Conservation (phyloP, 2,888 invertebrate genomes). For the Thera obeliscata region DNA sequence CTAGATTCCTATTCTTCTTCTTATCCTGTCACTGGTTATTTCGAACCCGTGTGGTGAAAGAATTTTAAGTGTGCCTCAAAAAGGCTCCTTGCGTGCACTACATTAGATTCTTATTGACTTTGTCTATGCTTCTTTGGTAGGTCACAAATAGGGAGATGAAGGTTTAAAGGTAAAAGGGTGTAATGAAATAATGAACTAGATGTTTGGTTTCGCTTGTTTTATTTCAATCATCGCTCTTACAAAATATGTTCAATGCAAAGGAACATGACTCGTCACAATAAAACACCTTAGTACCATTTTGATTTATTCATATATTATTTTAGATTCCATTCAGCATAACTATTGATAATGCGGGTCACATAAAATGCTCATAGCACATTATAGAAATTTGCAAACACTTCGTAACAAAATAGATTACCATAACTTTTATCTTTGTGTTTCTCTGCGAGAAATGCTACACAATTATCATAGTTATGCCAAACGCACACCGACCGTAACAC, state of each 20-base stretch:
- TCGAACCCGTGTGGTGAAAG: too few species aligned
- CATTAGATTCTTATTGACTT: background rate
- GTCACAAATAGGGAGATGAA: background rate
- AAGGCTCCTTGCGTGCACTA: too few species aligned
- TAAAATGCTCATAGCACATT: conserved; percentile 85
- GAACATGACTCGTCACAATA: conserved; percentile 85
- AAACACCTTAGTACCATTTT: conserved; percentile 85
- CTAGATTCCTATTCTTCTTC: too few species aligned
- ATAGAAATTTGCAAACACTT: conserved; percentile 85
- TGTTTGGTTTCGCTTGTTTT: conserved; percentile 83
- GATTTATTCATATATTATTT: conserved; percentile 83
- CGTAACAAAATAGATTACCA: conserved; percentile 84
- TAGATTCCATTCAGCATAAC: conserved; percentile 84
- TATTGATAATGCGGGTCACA: conserved; percentile 84
- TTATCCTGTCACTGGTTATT: too few species aligned
- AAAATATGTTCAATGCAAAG: conserved; percentile 86
- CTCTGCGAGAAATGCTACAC: conserved; percentile 80
- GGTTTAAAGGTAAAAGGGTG: conserved; percentile 8
- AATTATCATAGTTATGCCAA: conserved; percentile 84
- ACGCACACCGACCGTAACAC: conserved; percentile 77
- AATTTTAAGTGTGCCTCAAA: too few species aligned
- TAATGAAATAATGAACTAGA: conserved; percentile 67
- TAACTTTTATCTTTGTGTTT: conserved; percentile 77
- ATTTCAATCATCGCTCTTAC: conserved; percentile 85
- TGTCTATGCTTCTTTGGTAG: background rate